Evolutionary conservation across 2,797 vertebrate species (phyloP), one percentile per base, ranked within the genome.

Genomic region (Taeniopygia guttata): DNA sequence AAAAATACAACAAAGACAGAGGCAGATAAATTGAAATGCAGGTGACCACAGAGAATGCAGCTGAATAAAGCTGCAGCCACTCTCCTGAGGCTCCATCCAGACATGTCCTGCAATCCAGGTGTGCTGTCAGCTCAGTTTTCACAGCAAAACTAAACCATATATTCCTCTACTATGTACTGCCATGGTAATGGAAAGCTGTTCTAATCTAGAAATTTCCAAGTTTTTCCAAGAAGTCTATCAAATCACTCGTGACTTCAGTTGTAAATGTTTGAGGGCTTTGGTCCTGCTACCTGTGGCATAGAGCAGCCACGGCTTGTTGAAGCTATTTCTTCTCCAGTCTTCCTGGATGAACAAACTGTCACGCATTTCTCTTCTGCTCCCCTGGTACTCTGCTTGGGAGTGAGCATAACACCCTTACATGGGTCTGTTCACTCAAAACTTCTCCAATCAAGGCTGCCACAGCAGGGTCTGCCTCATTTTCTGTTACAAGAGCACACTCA

Each of bases 91-190:
- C 36, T 70, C 46, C 9, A 43, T 6, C 15, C 40, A 70, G 40
- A 40, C 36, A 30, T 0, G 0, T 2, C 69, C 52, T 40, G 52
- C 45, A 81, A 75, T 27, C 29, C 49, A 83, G 8, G 10, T 48
- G 27, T 0, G 5, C 16, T 42, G 8, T 16, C 59, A 90, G 23
- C 30, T 79, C 62, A 46, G 21, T 25, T 82, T n/a, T 36, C 55
- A 59, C 26, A 80, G 56, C 21, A 81, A 85, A 91, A 77, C 10
- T 21, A 51, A 87, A 87, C 14, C 11, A 48, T 14, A 22, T 4
- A 55, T 58, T 51, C 22, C 29, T 69, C 23, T 51, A 34, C n/a
- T 34, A 2, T 15, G 26, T 22, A 42, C 10, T 83, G 23, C 29
- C 9, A 54, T 2, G 13, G 23, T 7, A 59, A 70, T 17, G 27